These are phyloP conservation scores for Steinernema carpocapsae DNA, from an alignment of 2,888 invertebrate genomes.

Conservation along the genomic window DNA sequence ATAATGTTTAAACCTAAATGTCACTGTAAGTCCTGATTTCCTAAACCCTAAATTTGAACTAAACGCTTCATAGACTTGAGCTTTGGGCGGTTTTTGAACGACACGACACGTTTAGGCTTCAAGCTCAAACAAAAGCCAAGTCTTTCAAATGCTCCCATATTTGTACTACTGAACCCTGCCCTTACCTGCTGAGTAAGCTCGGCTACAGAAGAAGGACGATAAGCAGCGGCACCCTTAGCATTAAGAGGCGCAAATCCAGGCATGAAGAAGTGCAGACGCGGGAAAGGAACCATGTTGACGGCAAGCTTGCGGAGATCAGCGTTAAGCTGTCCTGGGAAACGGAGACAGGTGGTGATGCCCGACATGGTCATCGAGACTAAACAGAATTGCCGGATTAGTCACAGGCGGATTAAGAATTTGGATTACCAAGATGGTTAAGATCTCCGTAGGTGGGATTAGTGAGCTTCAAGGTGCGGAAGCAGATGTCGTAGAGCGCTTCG, in stretches of 20 bases:
- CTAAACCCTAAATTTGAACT: no score
- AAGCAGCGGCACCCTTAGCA: slow-evolving; percentile 75
- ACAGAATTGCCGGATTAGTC: not conserved
- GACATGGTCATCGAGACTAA: slow-evolving; percentile 70
- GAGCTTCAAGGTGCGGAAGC: slow-evolving; percentile 74
- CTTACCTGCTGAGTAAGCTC: slow-evolving; percentile 74
- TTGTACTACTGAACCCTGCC: not conserved
- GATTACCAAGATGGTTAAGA: slow-evolving; percentile 81
- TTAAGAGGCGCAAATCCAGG: slow-evolving; percentile 82
- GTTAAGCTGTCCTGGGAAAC: slow-evolving; percentile 70
- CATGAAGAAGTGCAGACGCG: slow-evolving; percentile 74
- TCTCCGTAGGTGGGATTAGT: slow-evolving; percentile 84
- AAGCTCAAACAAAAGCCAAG: no score
- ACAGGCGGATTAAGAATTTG: slow-evolving; percentile 69
- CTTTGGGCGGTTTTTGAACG: no score
- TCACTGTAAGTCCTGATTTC: no score
- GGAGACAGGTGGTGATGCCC: slow-evolving; percentile 70
- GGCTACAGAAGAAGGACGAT: slow-evolving; percentile 76
- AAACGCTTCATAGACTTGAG: no score
- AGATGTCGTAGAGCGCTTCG: slow-evolving; percentile 74
- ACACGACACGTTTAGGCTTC: no score
- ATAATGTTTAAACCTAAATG: no score
- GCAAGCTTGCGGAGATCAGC: slow-evolving; percentile 79
- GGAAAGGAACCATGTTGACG: slow-evolving; percentile 91
- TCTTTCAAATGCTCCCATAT: not conserved